A percentile compares a stretch with the other conserved stretches of the same genome.
These are phyloP conservation scores for Denticeps clupeoides DNA, from an alignment of 2,797 vertebrate species.

Conservation along the genomic window DNA sequence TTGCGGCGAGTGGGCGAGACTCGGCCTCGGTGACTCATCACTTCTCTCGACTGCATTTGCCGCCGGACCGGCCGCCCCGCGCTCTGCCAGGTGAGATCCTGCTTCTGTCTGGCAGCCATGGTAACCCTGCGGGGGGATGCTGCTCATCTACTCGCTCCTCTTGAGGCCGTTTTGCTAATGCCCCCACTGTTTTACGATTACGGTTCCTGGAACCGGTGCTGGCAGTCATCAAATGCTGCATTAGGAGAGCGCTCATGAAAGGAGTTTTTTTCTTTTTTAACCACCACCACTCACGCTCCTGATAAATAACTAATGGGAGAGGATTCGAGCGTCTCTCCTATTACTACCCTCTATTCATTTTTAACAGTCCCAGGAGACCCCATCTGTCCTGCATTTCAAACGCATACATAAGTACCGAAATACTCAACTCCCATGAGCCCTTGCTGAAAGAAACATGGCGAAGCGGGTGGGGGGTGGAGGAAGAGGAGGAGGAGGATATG, in stretches of 20 bases:
- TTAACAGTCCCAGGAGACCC: conserved; percentile 54
- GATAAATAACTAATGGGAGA: conserved; percentile 69
- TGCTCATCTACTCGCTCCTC: conserved; percentile 38
- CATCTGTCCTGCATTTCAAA: conserved; percentile 62
- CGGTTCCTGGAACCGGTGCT: conserved; percentile 57
- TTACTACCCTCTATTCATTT: conserved; percentile 62
- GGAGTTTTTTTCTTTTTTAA: conserved; percentile 53
- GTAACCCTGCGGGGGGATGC: too few species aligned
- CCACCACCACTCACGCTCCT: conserved; percentile 30
- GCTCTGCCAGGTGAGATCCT: conserved; percentile 22
- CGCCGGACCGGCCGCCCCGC: conserved; percentile 10
- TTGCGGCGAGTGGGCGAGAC: neutral
- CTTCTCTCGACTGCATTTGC: neutral
- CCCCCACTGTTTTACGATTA: conserved; percentile 57
- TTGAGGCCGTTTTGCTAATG: conserved; percentile 55
- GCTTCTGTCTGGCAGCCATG: neutral
- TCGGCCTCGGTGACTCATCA: neutral
- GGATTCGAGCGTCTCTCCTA: conserved; percentile 60
- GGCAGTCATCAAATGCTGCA: conserved; percentile 60
- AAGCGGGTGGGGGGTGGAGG: conserved; percentile 18
- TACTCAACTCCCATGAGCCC: conserved; percentile 45
- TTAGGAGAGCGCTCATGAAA: conserved; percentile 65
- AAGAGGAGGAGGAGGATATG: conserved; percentile 35
- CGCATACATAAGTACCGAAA: conserved; percentile 47
- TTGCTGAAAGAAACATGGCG: too few species aligned